phyloP scores from a whole-genome alignment of 1,140 invertebrate species.

The Lysiphlebus fabarum region DNA sequence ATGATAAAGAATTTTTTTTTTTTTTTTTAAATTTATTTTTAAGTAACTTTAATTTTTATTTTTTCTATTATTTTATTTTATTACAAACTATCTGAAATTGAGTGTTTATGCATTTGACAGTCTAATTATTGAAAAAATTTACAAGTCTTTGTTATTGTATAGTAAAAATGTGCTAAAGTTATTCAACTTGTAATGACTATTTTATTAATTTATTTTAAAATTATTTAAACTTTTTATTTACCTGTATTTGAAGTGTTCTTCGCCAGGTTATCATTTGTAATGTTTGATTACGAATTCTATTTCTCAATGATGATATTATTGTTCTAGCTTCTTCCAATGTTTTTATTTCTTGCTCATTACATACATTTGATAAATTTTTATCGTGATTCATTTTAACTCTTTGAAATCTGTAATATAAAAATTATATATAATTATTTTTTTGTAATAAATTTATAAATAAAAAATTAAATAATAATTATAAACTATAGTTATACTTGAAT shows the following conservation, averaged over 20 bases:
- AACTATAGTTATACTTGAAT: no score
- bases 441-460: no score
- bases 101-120: no score
- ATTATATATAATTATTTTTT: no score
- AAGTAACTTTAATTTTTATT: no score
- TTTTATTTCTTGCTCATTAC: slow-evolving; percentile 42
- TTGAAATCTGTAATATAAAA: neutral
- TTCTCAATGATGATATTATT: slow-evolving; percentile 54
- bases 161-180: neutral
- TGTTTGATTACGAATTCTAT: slow-evolving; percentile 53
- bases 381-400: neutral
- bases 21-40: no score
- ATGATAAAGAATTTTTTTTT: no score
- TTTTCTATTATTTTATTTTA: no score
- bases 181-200: neutral
- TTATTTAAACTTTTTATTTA: slow-evolving; percentile 29
- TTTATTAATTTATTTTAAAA: neutral
- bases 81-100: no score
- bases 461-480: no score
- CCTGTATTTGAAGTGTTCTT: slow-evolving; percentile 57
- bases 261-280: slow-evolving; percentile 57
- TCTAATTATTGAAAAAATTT: no score
- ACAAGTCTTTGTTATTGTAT: neutral
- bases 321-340: slow-evolving; percentile 56
- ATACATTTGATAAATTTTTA: slow-evolving; percentile 21